phyloP scores from a whole-genome alignment of 37 sponge, comb jelly and placozoan genomes.

The Tethya wilhelma region DNA sequence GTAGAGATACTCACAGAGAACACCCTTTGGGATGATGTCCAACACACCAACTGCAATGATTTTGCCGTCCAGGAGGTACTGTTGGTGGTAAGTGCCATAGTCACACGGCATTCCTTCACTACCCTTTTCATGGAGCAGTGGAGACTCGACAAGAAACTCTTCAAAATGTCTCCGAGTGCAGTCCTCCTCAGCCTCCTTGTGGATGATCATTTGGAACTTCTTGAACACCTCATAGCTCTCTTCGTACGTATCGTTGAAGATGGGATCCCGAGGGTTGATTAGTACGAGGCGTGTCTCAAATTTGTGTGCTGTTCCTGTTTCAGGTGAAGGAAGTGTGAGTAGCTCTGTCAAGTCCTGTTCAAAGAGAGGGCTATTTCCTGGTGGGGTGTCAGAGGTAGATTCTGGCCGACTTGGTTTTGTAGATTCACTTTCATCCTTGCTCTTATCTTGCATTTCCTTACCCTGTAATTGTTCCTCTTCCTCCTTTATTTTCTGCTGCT shows the following conservation, averaged over 20 bases:
- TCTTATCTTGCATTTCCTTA: neutral
- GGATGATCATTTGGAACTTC: conserved; percentile 65
- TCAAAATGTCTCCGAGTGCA: conserved; percentile 37
- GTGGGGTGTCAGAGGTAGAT: neutral
- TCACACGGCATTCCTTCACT: conserved; percentile 1
- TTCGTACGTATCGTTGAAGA: conserved; percentile 18
- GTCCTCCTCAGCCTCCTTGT: conserved; percentile 52
- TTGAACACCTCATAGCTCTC: conserved; percentile 62
- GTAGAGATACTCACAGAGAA: conserved; percentile 77
- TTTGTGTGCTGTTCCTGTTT: no score
- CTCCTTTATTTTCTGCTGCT: neutral
- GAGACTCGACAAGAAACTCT: conserved; percentile 42
- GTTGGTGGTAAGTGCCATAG: conserved; percentile 75
- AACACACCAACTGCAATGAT: conserved; percentile 70
- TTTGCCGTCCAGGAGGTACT: conserved; percentile 70
- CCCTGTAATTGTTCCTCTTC: neutral
- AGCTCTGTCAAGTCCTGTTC: conserved; percentile 22
- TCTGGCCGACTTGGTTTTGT: no score
- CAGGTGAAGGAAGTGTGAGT: conserved; percentile 30
- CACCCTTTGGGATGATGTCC: conserved; percentile 69
- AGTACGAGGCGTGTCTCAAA: conserved; percentile 42
- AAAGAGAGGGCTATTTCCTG: neutral
- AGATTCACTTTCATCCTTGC: neutral
- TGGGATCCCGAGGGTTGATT: neutral
- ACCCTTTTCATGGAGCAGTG: conserved; percentile 8